A percentile compares a stretch with the other conserved stretches of the same genome.
Conservation (phyloP, 2,888 invertebrate species). For the Drosophila ezoana region DNA sequence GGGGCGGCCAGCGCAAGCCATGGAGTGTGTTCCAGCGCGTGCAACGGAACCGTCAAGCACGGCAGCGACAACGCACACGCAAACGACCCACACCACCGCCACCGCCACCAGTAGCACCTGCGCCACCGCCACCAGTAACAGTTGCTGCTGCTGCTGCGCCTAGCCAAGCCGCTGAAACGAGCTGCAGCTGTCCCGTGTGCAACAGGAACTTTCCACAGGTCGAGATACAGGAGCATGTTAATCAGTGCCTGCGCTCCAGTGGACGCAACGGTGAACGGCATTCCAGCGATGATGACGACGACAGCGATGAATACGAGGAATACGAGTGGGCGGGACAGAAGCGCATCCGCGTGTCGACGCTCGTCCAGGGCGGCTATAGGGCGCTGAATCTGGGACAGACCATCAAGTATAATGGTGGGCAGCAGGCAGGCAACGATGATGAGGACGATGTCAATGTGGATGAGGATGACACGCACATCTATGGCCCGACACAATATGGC, state of each 20-base stretch:
- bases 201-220: conserved; percentile 89
- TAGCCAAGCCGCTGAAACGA: conserved; percentile 12
- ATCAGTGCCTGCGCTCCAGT: conserved; percentile 87
- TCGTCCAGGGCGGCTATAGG: conserved; percentile 89
- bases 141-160: conserved; percentile 7
- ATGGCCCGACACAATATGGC: conserved; percentile 94
- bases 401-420: conserved; percentile 62
- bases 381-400: conserved; percentile 85
- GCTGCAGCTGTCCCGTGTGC: conserved; percentile 92
- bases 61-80: conserved; percentile 87
- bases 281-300: conserved; percentile 88
- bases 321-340: conserved; percentile 97
- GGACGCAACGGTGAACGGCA: conserved; percentile 75
- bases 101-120: conserved; percentile 22
- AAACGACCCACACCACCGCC: conserved; percentile 85
- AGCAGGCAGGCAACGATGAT: conserved; percentile 85
- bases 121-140: conserved; percentile 24
- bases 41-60: conserved; percentile 89
- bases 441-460: conserved; percentile 93
- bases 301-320: conserved; percentile 90
- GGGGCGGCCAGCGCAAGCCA: conserved; percentile 73
- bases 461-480: conserved; percentile 93
- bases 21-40: conserved; percentile 92
- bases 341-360: conserved; percentile 90
- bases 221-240: conserved; percentile 90